Evolutionary conservation across 1,140 invertebrate species (phyloP).

Genomic region (Reticulitermes speratus): DNA sequence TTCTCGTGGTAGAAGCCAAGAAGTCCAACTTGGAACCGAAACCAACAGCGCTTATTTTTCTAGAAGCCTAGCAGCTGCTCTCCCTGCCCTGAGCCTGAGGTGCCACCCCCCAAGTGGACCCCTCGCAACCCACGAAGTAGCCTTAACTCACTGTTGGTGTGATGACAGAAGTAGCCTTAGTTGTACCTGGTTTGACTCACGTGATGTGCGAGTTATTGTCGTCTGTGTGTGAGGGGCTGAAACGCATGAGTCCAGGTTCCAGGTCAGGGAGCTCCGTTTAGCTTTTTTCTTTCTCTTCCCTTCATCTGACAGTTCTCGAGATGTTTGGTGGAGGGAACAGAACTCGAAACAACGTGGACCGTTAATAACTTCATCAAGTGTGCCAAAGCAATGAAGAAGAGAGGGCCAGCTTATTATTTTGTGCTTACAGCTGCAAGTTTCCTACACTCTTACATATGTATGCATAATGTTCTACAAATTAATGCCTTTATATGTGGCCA

Average conservation of each 20-base stretch:
- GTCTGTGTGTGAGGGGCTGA: background rate
- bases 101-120: background rate
- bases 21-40: constrained; percentile 86
- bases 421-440: background rate
- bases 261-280: background rate
- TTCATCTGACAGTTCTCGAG: too few relatives aligned
- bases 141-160: background rate
- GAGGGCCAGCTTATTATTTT: background rate
- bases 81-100: constrained; percentile 34
- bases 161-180: background rate
- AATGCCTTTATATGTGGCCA: constrained; percentile 4
- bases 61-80: constrained; percentile 75
- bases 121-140: background rate
- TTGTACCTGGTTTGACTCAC: too few relatives aligned
- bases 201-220: background rate
- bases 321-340: too few relatives aligned
- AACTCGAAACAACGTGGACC: too few relatives aligned
- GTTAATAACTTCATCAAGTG: background rate
- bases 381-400: background rate
- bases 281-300: background rate
- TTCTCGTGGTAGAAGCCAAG: constrained; percentile 85
- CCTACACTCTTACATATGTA: too few relatives aligned
- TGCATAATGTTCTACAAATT: background rate
- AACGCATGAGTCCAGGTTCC: background rate
- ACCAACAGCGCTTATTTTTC: constrained; percentile 80